Evolutionary conservation across 1,140 invertebrate genomes (phyloP).

Genomic region (Zaprionus ghesquierei): DNA sequence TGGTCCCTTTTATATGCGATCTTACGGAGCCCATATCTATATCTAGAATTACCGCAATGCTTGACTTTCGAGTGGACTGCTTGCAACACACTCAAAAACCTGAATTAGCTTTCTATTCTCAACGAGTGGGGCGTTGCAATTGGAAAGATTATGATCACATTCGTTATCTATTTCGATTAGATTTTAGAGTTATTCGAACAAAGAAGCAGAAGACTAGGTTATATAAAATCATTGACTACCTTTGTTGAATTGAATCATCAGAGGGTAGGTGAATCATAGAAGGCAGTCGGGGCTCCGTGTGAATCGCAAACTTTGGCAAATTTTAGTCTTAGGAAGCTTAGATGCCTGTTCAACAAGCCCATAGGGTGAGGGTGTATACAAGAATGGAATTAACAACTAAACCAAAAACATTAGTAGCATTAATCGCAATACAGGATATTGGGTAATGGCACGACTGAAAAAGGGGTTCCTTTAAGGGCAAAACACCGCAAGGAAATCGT

Average conservation of each 20-base stretch:
- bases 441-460: too few species aligned
- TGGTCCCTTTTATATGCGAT: background rate
- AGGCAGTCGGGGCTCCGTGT: too few species aligned
- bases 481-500: too few species aligned
- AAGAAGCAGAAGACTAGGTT: background rate
- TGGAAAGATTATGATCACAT: background rate
- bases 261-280: too few species aligned
- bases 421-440: too few species aligned
- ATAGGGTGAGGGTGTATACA: too few species aligned
- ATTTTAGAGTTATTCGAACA: background rate
- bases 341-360: too few species aligned
- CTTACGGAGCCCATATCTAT: background rate
- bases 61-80: background rate
- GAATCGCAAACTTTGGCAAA: too few species aligned
- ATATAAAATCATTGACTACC: background rate
- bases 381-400: too few species aligned
- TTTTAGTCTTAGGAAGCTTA: too few species aligned
- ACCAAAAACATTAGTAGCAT: too few species aligned
- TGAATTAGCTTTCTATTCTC: background rate
- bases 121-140: background rate
- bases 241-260: background rate
- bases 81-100: background rate
- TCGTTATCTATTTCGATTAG: background rate
- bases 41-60: background rate
- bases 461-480: too few species aligned